These are phyloP conservation scores for Odontomyia ornata DNA, from an alignment of 2,888 invertebrate genomes.

Conservation along the genomic window DNA sequence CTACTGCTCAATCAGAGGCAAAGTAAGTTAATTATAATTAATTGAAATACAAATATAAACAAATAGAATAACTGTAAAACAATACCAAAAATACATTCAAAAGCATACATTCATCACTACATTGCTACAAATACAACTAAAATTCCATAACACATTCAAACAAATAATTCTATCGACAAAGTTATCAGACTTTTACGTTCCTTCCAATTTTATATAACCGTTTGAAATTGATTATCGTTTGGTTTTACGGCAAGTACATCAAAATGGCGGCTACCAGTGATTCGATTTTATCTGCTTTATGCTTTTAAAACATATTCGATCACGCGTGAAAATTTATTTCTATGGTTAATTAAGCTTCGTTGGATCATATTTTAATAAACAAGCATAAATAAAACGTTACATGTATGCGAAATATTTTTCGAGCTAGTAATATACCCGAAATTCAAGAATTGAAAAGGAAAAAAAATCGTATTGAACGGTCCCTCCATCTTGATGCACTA, in stretches of 20 bases:
- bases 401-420: too few species aligned
- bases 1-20: too few species aligned
- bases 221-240: constrained; percentile 12
- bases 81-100: constrained; percentile 3
- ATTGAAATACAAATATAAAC: not conserved
- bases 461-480: not conserved
- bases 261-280: not conserved
- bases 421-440: too few species aligned
- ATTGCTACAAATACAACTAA: not conserved
- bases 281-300: not conserved
- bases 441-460: not conserved
- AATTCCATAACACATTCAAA: not conserved
- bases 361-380: too few species aligned
- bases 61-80: not conserved
- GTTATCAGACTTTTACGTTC: constrained; percentile 41
- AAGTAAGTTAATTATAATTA: too few species aligned
- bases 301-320: too few species aligned
- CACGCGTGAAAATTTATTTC: too few species aligned
- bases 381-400: too few species aligned
- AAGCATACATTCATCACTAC: not conserved
- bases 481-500: not conserved
- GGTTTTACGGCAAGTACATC: not conserved
- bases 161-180: constrained; percentile 40
- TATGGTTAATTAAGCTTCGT: too few species aligned
- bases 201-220: not conserved